Evolutionary conservation across 2,797 vertebrate genomes (phyloP), one percentile per base, ranked within the genome.

Genomic region (Erpetoichthys calabaricus): DNA sequence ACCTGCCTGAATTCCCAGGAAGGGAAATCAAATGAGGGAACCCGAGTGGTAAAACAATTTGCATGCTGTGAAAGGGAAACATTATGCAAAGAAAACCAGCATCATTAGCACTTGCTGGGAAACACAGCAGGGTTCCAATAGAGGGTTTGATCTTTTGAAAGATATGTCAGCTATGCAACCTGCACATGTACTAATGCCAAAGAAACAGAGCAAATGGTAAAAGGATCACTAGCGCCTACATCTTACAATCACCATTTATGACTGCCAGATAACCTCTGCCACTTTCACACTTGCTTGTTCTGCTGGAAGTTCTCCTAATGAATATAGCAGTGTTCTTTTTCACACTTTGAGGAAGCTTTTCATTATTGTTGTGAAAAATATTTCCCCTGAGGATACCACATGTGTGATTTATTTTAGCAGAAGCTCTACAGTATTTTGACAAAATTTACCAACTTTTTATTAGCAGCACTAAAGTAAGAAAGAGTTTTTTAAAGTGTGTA

Each of bases 291-390:
- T 62, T 59, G 4, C 41, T 59, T 72, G 65, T 73, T 78, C 75
- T 68, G 59, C 67, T 78, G 75, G 70, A 63, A 58, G 70, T 68
- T 70, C 42, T 62, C 57, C 60, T 84, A 77, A 85, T 84, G 81
- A 78, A 81, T 80, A 71, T 76, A 81, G 66, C 79, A 84, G 80
- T 73, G 75, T 80, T 25, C 25, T 25, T 25, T 25, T 25, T 79
- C 72, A 67, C 61, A 46, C 57, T 68, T 70, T 70, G 60, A 81
- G 77, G 78, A 83, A 81, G 75, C 77, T 81, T 82, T 78, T 75
- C 73, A 61, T 9, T 61, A 77, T 69, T 65, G 75, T 81, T 75
- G 51, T 79, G 63, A 75, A 70, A 70, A 54, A 75, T 82, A 80
- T 76, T 80, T 84, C 79, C 74, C 73, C 42, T 46, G 43, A 25